Percentiles rank a stretch among this genome's conserved stretches.
These are phyloP conservation scores for Trogon melanurus DNA, from an alignment of 2,113 vertebrate species.

Conservation along the genomic window DNA sequence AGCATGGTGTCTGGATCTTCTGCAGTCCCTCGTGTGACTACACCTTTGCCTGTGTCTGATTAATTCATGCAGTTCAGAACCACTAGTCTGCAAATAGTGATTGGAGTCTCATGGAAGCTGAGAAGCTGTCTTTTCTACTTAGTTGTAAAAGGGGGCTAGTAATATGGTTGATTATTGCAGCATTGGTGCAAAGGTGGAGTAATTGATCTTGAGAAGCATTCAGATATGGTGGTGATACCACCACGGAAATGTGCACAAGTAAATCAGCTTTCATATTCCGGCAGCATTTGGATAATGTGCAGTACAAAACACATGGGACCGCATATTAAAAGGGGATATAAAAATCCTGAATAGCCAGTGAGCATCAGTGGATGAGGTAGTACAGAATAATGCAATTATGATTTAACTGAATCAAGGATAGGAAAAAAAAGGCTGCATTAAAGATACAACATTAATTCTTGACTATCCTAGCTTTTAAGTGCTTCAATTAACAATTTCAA, in stretches of 20 bases:
- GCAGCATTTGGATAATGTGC: background rate
- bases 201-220: slow-evolving; percentile 4
- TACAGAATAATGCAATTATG: background rate
- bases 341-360: background rate
- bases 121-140: background rate
- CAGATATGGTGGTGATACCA: background rate
- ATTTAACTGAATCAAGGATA: background rate
- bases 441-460: background rate
- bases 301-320: background rate
- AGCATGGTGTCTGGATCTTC: background rate
- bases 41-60: background rate
- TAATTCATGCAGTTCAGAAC: background rate
- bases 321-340: background rate
- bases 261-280: background rate
- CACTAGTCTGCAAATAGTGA: background rate
- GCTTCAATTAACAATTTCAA: background rate
- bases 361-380: background rate
- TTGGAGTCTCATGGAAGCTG: background rate
- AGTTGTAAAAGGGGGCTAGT: background rate
- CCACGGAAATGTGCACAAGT: background rate
- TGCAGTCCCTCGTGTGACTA: background rate
- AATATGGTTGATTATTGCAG: background rate
- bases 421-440: background rate
- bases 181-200: background rate
- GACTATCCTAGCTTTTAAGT: background rate